Conservation (phyloP, 1,140 invertebrate species). For the Musca vetustissima region DNA sequence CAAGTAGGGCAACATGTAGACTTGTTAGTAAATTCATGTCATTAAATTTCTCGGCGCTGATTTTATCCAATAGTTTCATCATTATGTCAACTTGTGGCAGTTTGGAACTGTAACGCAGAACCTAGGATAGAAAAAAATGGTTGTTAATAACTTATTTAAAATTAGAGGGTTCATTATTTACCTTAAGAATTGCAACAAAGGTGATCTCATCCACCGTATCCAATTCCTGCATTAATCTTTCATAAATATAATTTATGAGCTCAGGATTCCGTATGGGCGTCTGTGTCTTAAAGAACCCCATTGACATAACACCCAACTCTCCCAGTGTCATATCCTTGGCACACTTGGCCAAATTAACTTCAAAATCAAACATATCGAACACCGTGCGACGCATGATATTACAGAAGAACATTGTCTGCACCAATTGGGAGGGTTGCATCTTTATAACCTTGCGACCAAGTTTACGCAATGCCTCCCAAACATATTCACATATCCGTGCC, state of each 20-base stretch:
- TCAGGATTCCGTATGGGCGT: constrained; percentile 56
- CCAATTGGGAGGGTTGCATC: constrained; percentile 58
- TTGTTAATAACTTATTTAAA: background rate
- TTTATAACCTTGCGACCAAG: constrained; percentile 54
- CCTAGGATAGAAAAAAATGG: background rate
- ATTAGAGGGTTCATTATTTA: background rate
- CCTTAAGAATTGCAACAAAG: constrained; percentile 61
- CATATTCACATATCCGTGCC: constrained; percentile 52
- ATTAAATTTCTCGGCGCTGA: constrained; percentile 52
- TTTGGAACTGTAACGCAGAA: constrained; percentile 54
- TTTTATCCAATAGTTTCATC: constrained; percentile 41
- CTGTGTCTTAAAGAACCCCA: constrained; percentile 66
- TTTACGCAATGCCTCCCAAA: constrained; percentile 57
- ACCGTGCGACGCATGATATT: constrained; percentile 55
- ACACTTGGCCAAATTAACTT: constrained; percentile 56
- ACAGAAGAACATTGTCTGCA: constrained; percentile 61
- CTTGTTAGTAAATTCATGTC: constrained; percentile 55
- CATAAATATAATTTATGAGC: constrained; percentile 56
- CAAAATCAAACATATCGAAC: constrained; percentile 61
- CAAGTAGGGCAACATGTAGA: constrained; percentile 60
- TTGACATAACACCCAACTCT: constrained; percentile 62
- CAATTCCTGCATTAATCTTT: constrained; percentile 48
- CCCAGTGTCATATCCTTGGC: constrained; percentile 57
- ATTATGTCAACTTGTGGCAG: constrained; percentile 39
- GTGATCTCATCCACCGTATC: constrained; percentile 57